Base-by-base conservation (phyloP, 2,888 invertebrate species). In the Drosophila tripunctata region DNA sequence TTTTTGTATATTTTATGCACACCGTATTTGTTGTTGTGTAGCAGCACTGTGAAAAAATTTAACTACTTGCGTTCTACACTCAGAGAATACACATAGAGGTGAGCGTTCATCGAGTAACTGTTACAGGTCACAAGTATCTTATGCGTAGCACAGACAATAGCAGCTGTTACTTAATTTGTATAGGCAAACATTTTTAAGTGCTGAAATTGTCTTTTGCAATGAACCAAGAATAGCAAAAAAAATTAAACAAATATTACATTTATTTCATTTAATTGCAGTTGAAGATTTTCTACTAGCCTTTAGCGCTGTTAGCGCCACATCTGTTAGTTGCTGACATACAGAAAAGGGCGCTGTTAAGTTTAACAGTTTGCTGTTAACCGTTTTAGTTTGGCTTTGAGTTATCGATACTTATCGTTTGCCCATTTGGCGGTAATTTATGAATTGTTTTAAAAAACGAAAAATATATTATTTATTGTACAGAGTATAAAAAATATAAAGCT, bases 21-120 rank as follows among this genome's bases (percentile, higher is more conserved):
- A 48, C 73, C 45, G 74, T 64, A 65, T 83, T 80, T 86, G 76
- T 83, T 80, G 77, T 73, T 83, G 83, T 86, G 51, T 24, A 51
- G 54, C 65, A 82, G 83, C 87, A 87, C 87, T 82, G 82, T 58
- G 81, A 82, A 87, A 82, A 82, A 87, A 83, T 69, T 78, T 67
- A 78, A 68, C 68, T 70, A 74, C 71, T 72, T 72, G 67, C 35
- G 48, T 57, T 76, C 47, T 75, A 75, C 77, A 75, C 75, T 76
- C 64, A 72, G 75, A 68, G 75, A 72, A 72, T 75, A 75, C 75
- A 71, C 30, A 74, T 71, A 71, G 71, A 8, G 71, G 41, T 73
- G 71, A 31, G 52, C 38, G 45, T 21, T 40, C 22, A 8, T 17
- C 8, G 3, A 2, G 31, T 60, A 60, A 17, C 67, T 60, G 67